These are phyloP conservation scores for Acromyrmex echinatior DNA, from an alignment of 1,140 invertebrate genomes.

Conservation along the genomic window DNA sequence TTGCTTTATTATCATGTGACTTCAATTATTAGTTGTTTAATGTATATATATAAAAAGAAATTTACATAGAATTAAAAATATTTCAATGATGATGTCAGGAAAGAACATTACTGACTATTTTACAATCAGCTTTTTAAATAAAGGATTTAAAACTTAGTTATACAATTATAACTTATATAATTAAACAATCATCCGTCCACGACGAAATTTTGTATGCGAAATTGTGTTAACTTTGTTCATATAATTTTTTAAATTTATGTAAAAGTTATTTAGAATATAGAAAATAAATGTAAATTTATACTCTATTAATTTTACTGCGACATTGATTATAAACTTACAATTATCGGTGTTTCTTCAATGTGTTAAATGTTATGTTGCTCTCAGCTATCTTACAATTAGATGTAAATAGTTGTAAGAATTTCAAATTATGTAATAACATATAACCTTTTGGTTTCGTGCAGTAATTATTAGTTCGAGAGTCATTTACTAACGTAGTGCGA, in stretches of 20 bases:
- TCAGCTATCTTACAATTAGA: not conserved
- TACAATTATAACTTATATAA: not conserved
- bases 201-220: too few species aligned
- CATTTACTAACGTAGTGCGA: slow-evolving; percentile 3
- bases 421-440: not conserved
- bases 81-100: not conserved
- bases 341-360: not conserved
- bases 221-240: not conserved
- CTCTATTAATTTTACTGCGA: not conserved
- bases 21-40: not conserved
- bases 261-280: not conserved
- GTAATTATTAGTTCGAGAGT: not conserved
- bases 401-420: slow-evolving; percentile 24
- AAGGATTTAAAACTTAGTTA: not conserved
- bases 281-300: not conserved
- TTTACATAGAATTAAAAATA: not conserved
- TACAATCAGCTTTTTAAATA: not conserved
- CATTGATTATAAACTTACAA: not conserved
- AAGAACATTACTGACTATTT: not conserved
- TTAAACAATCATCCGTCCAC: not conserved
- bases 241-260: not conserved
- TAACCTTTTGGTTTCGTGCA: slow-evolving; percentile 11
- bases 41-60: not conserved
- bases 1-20: not conserved
- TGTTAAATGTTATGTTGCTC: not conserved